Evolutionary conservation across 2,888 invertebrate species (phyloP).

Genomic region (Meghimatium bilineatum): DNA sequence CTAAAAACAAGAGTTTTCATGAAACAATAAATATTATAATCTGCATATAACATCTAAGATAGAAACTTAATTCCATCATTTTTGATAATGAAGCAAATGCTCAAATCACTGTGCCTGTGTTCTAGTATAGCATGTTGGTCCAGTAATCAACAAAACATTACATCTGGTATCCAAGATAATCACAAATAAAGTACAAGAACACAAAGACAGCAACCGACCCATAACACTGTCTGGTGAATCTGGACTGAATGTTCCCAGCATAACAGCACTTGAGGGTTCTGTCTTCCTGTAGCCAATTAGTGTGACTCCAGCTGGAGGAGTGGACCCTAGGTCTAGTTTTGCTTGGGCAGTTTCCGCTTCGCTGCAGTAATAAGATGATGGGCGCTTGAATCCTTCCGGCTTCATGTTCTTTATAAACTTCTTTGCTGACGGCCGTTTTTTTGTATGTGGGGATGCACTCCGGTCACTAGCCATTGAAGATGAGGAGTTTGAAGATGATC

Average conservation of each 20-base stretch:
- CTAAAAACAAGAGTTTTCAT: too few relatives aligned
- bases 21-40: too few relatives aligned
- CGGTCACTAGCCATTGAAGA: slow-evolving; percentile 51
- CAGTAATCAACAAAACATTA: too few relatives aligned
- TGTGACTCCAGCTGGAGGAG: slow-evolving; percentile 61
- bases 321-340: slow-evolving; percentile 48
- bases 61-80: too few relatives aligned
- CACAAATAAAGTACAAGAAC: neutral
- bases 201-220: slow-evolving; percentile 8
- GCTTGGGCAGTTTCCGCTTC: slow-evolving; percentile 62
- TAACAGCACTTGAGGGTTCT: slow-evolving; percentile 56
- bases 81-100: too few relatives aligned
- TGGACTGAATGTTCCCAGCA: slow-evolving; percentile 74
- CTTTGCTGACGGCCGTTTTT: slow-evolving; percentile 50
- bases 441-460: slow-evolving; percentile 38
- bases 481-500: slow-evolving; percentile 43
- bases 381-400: slow-evolving; percentile 73
- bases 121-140: too few relatives aligned
- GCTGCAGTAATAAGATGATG: slow-evolving; percentile 70
- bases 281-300: slow-evolving; percentile 74
- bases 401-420: slow-evolving; percentile 74
- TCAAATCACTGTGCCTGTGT: too few relatives aligned
- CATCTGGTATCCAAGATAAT: too few relatives aligned
- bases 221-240: slow-evolving; percentile 38
- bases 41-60: too few relatives aligned